phyloP scores from a whole-genome alignment of 2,113 vertebrate species.

The Balaenoptera acutorostrata region DNA sequence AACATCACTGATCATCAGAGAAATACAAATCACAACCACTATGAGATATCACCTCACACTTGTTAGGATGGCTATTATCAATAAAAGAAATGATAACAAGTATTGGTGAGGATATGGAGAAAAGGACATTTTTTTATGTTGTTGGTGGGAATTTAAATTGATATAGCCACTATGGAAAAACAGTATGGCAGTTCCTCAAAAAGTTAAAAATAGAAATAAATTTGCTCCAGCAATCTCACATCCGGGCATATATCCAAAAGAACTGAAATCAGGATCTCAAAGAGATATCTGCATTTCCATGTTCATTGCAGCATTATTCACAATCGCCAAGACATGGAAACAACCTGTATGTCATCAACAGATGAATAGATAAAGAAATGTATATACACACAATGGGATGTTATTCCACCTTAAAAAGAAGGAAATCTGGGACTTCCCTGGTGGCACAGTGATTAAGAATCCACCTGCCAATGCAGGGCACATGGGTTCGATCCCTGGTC shows the following conservation, averaged over 20 bases:
- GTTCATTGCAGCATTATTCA: not conserved
- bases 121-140: not conserved
- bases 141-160: not conserved
- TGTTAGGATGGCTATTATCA: not conserved
- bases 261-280: not conserved
- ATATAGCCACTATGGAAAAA: not conserved
- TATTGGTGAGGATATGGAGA: not conserved
- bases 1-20: not conserved
- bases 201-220: not conserved
- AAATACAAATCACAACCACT: not conserved
- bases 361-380: not conserved
- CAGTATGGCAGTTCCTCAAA: not conserved
- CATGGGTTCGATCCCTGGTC: too few species aligned
- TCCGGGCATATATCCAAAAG: too few species aligned
- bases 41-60: not conserved
- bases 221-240: not conserved
- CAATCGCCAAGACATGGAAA: not conserved
- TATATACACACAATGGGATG: not conserved
- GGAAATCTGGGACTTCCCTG: not conserved
- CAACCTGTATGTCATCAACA: not conserved
- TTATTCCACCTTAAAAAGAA: not conserved
- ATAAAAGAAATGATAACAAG: not conserved
- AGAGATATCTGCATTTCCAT: not conserved
- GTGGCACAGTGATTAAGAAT: too few species aligned
- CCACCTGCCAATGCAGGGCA: too few species aligned